A percentile compares a stretch with the other conserved stretches of the same genome.
Evolutionary conservation across 2,888 invertebrate species (phyloP).

Genomic region (Philaethria dido): DNA sequence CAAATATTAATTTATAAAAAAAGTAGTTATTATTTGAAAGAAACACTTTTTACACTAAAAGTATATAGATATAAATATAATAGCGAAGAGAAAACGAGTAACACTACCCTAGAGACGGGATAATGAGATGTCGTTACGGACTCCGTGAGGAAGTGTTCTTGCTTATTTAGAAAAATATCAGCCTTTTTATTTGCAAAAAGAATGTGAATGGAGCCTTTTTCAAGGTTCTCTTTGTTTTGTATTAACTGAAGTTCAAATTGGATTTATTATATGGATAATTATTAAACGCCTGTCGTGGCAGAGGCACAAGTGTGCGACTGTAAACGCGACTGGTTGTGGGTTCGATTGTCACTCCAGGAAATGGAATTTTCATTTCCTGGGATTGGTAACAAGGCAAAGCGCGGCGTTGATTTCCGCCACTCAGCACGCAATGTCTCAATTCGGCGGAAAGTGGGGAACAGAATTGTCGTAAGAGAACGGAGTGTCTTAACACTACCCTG

Average conservation of each 20-base stretch:
- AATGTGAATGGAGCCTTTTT: background rate
- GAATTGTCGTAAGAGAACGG: too few relatives aligned
- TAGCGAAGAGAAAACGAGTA: background rate
- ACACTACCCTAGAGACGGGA: conserved; percentile 15
- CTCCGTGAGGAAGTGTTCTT: background rate
- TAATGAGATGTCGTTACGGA: conserved; percentile 27
- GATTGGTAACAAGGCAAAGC: too few relatives aligned
- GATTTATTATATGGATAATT: background rate
- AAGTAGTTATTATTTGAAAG: background rate
- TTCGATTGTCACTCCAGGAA: too few relatives aligned
- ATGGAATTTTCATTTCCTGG: too few relatives aligned
- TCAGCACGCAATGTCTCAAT: too few relatives aligned
- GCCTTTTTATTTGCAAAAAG: background rate
- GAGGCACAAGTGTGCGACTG: too few relatives aligned
- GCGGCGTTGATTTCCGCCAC: too few relatives aligned
- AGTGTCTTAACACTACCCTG: too few relatives aligned
- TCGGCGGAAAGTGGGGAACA: too few relatives aligned
- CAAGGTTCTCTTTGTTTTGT: conserved; percentile 5
- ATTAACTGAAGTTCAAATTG: background rate
- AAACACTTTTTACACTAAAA: background rate
- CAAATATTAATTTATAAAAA: too few relatives aligned
- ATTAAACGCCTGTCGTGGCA: too few relatives aligned
- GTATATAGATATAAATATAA: conserved; percentile 14
- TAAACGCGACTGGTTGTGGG: too few relatives aligned
- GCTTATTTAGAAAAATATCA: conserved; percentile 19